Percentiles rank a stretch among this genome's conserved stretches.
phyloP scores from a whole-genome alignment of 2,113 vertebrate genomes.

The Pseudorectes ferrugineus region DNA sequence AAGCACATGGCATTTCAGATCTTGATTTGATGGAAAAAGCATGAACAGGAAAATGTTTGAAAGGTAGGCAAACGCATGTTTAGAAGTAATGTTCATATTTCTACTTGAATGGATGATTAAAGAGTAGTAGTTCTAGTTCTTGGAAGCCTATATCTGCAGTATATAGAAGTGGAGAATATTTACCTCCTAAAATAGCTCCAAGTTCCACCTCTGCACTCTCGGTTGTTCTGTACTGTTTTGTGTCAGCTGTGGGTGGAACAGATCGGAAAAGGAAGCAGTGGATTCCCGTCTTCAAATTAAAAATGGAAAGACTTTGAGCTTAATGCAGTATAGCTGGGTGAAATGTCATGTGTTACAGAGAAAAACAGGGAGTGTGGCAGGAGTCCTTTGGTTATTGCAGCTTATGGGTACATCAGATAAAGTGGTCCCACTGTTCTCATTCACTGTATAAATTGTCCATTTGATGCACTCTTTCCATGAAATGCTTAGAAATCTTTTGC shows the following conservation, averaged over 20 bases:
- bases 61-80: neutral
- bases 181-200: neutral
- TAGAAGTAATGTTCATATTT: neutral
- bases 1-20: neutral
- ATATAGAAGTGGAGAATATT: neutral
- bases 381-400: neutral
- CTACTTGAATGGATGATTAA: neutral
- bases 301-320: neutral
- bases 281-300: neutral
- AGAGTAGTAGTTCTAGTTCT: neutral
- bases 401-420: neutral
- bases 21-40: neutral
- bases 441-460: neutral
- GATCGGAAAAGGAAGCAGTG: neutral
- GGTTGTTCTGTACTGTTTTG: fast-evolving
- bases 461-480: neutral
- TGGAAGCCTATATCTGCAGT: neutral
- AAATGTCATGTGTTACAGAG: neutral
- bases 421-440: neutral
- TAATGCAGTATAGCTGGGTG: neutral
- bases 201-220: neutral
- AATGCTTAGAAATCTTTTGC: neutral
- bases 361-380: neutral
- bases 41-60: neutral
- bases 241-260: neutral